These are phyloP conservation scores for Zoanthus sansibaricus DNA, from an alignment of 92 coral and sea anemone species.

Conservation along the genomic window DNA sequence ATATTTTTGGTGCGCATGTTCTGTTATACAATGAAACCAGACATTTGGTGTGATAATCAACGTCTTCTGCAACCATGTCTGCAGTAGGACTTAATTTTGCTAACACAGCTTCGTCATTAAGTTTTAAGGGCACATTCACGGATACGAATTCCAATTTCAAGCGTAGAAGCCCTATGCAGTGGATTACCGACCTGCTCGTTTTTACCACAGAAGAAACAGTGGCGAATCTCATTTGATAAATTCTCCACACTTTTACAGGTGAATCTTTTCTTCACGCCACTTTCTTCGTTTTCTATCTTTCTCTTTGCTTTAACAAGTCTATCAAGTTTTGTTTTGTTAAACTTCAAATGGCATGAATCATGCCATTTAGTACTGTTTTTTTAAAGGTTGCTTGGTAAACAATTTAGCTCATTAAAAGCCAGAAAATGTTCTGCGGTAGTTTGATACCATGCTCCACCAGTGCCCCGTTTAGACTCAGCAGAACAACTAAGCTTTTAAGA, in stretches of 20 bases:
- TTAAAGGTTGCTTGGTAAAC: constrained; percentile 55
- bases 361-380: constrained; percentile 67
- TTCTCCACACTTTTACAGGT: constrained; percentile 41
- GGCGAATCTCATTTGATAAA: background rate
- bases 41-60: background rate
- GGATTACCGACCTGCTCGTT: constrained; percentile 34
- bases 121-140: constrained; percentile 24
- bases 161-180: constrained; percentile 46
- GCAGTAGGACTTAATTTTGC: constrained; percentile 4
- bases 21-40: background rate
- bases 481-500: constrained; percentile 64
- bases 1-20: background rate
- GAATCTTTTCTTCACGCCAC: constrained; percentile 30
- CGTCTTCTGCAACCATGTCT: constrained; percentile 12
- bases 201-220: constrained; percentile 59
- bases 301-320: background rate
- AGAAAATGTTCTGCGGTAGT: constrained; percentile 37
- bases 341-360: constrained; percentile 62
- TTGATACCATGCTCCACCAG: constrained; percentile 53
- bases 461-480: constrained; percentile 47
- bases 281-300: constrained; percentile 54
- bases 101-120: background rate
- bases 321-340: constrained; percentile 66
- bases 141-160: constrained; percentile 37
- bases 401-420: constrained; percentile 12